Base-by-base conservation (phyloP, 2,888 invertebrate genomes). In the Tetropium fuscum region DNA sequence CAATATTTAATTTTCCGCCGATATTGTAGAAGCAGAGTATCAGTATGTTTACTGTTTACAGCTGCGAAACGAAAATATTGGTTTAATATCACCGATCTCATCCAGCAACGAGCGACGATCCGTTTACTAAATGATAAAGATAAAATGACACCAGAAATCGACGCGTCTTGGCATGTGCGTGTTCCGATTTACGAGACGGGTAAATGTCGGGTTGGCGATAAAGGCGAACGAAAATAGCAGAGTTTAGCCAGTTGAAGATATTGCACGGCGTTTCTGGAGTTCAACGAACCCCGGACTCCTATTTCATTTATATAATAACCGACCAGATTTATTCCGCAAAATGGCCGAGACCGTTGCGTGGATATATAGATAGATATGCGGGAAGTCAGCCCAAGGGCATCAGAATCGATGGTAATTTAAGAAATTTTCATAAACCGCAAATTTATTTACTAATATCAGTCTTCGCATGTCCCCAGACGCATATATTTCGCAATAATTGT, bases 281-380 rank as follows among this genome's bases (percentile, higher is more conserved):
- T 56, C 61, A 53, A 61, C 64, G 64, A 64, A 57, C 64, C 44
- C 36, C 19, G 44, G 59, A 56, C 47, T 41, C 36, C n/a, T n/a
- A 51, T 56, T 58, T 57, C 54, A 60, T 64, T 60, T 57, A 60
- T 58, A 34, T 51, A 60, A 54, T 59, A 63, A 59, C 53, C 60
- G 36, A 40, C 53, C 60, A 43, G 45, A 57, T 59, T 11, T 11
- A 51, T 43, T 43, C 25, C 25, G 13, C 25, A 11, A 25, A 43
- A 43, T 13, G 25, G 15, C 0, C 25, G 3, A 43, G 6, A 15
- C 15, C 15, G 4, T 11, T 25, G 20, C 11, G 20, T 22, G 25
- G 40, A 6, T 43, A 22, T 43, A 2, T 13, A 22, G 22, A 40
- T 3, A 4, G 7, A n/a, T n/a, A n/a, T n/a, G n/a, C n/a, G n/a